A percentile compares a stretch with the other conserved stretches of the same genome.
phyloP scores from a whole-genome alignment of 2,797 vertebrate species.

The Falco rusticolus region DNA sequence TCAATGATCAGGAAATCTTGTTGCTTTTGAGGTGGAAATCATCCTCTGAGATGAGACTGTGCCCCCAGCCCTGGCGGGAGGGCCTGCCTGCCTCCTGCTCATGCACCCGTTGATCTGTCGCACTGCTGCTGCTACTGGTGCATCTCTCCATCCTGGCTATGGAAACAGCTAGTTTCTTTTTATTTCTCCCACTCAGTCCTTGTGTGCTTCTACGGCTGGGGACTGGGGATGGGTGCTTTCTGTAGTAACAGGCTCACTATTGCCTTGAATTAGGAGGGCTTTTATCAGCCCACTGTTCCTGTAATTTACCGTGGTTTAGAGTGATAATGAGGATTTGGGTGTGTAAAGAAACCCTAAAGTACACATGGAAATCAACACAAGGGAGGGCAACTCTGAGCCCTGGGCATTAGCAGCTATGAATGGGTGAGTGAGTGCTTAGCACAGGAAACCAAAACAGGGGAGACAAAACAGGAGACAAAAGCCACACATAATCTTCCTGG shows the following conservation, averaged over 20 bases:
- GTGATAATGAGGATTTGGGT: constrained; percentile 54
- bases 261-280: constrained; percentile 1
- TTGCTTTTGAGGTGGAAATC: not conserved
- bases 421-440: constrained; percentile 9
- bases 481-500: constrained; percentile 33
- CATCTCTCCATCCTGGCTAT: not conserved
- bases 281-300: constrained; percentile 5
- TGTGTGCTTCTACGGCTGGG: not conserved
- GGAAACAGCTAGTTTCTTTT: not conserved
- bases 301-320: constrained; percentile 15
- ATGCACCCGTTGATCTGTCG: rapidly evolving
- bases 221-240: not conserved
- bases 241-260: not conserved
- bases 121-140: not conserved
- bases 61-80: not conserved
- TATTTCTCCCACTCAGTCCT: not conserved
- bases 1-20: not conserved
- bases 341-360: constrained; percentile 50
- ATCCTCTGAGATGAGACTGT: not conserved
- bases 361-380: constrained; percentile 22
- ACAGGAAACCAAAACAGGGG: constrained; percentile 10
- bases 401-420: constrained; percentile 4
- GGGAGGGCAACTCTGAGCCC: constrained; percentile 19
- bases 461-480: not conserved
- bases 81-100: not conserved